These are phyloP conservation scores for Sander lucioperca DNA, from an alignment of 2,113 vertebrate species.

Conservation along the genomic window DNA sequence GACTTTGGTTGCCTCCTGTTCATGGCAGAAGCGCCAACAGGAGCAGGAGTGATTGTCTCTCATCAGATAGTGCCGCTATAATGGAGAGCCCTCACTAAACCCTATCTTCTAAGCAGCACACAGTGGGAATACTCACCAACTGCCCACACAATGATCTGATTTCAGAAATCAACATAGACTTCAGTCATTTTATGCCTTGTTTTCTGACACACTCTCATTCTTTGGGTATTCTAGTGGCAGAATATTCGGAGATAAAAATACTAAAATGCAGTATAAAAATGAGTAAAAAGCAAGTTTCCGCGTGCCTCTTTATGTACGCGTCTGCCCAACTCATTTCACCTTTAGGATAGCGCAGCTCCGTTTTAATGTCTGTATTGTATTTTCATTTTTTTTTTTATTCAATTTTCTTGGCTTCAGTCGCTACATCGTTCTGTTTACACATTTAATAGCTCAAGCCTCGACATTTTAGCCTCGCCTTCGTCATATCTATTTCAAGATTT, in stretches of 20 bases:
- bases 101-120: constrained; percentile 29
- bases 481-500: constrained; percentile 3
- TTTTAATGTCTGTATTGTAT: background rate
- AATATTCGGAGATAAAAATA: background rate
- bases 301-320: background rate
- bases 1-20: constrained; percentile 75
- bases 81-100: constrained; percentile 35
- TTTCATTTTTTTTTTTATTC: background rate
- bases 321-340: background rate
- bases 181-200: constrained; percentile 7
- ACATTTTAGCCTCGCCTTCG: constrained; percentile 9
- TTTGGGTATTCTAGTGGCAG: background rate
- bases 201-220: background rate
- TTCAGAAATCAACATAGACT: constrained; percentile 17
- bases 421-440: constrained; percentile 1
- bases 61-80: constrained; percentile 58
- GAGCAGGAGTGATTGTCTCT: constrained; percentile 55
- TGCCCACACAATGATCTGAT: constrained; percentile 47
- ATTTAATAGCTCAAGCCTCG: constrained; percentile 19
- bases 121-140: constrained; percentile 34
- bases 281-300: background rate
- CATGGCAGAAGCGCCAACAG: constrained; percentile 63
- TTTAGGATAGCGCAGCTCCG: background rate
- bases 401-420: background rate
- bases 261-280: background rate